phyloP scores from a whole-genome alignment of 2,797 vertebrate genomes.

The Tamandua tetradactyla region DNA sequence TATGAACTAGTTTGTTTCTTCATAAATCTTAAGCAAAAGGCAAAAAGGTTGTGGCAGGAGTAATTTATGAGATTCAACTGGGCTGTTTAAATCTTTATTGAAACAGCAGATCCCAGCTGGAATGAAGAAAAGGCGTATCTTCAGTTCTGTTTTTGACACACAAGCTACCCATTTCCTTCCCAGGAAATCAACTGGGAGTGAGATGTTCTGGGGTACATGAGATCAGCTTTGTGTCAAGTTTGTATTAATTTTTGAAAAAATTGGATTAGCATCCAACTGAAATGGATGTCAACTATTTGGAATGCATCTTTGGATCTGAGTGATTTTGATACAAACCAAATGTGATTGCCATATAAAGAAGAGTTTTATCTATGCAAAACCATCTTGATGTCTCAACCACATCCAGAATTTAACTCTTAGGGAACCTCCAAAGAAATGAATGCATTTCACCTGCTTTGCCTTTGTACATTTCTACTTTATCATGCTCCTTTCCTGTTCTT shows the following conservation, averaged over 20 bases:
- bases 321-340: constrained; percentile 86
- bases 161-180: constrained; percentile 64
- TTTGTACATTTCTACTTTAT: not conserved
- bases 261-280: constrained; percentile 83
- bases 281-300: constrained; percentile 83
- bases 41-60: not conserved
- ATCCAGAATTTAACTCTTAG: constrained; percentile 77
- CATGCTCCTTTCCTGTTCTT: not conserved
- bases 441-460: not conserved
- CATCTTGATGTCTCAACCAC: constrained; percentile 46
- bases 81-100: constrained; percentile 17
- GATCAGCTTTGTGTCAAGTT: constrained; percentile 79
- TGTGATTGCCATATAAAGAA: constrained; percentile 78
- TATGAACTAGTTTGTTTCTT: not conserved
- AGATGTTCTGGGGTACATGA: constrained; percentile 74
- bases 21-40: constrained; percentile 18
- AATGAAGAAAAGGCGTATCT: not conserved
- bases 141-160: constrained; percentile 33
- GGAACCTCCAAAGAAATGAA: constrained; percentile 47
- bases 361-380: constrained; percentile 72
- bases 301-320: constrained; percentile 83
- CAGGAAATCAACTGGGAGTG: constrained; percentile 57
- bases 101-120: not conserved
- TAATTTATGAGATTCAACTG: constrained; percentile 48
- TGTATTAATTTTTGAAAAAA: constrained; percentile 82